Evolutionary conservation across 2,888 invertebrate genomes (phyloP).

Genomic region (Apotomis betuletana): DNA sequence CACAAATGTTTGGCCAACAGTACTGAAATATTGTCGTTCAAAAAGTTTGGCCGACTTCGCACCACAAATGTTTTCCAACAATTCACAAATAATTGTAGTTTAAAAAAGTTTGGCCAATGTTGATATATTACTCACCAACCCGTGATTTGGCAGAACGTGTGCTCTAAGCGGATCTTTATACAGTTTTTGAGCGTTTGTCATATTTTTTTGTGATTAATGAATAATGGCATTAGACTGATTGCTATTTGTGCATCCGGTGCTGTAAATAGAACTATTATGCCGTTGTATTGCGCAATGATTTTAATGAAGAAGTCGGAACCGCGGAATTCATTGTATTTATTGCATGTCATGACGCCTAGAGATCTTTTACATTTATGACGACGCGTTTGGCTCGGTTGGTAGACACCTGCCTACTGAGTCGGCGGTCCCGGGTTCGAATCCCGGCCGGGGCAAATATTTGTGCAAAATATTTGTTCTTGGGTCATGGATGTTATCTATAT

Average conservation of each 20-base stretch:
- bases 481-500: no score
- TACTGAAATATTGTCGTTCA: neutral
- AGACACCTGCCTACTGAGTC: no score
- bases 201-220: slow-evolving; percentile 14
- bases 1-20: neutral
- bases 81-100: no score
- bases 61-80: no score
- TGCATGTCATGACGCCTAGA: no score
- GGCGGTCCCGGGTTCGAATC: no score
- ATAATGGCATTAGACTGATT: neutral
- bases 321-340: no score
- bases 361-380: no score
- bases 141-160: slow-evolving; percentile 16
- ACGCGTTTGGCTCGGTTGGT: no score
- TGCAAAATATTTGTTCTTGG: no score
- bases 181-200: slow-evolving; percentile 17
- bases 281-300: slow-evolving; percentile 11
- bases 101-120: slow-evolving; percentile 1
- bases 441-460: no score
- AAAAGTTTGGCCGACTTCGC: neutral
- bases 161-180: slow-evolving; percentile 1
- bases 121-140: slow-evolving; percentile 19
- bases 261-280: slow-evolving; percentile 4
- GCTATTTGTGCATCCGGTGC: slow-evolving; percentile 6
- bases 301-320: neutral